Base-by-base conservation (phyloP, 2,888 invertebrate genomes). In the Synanthedon tipuliformis region DNA sequence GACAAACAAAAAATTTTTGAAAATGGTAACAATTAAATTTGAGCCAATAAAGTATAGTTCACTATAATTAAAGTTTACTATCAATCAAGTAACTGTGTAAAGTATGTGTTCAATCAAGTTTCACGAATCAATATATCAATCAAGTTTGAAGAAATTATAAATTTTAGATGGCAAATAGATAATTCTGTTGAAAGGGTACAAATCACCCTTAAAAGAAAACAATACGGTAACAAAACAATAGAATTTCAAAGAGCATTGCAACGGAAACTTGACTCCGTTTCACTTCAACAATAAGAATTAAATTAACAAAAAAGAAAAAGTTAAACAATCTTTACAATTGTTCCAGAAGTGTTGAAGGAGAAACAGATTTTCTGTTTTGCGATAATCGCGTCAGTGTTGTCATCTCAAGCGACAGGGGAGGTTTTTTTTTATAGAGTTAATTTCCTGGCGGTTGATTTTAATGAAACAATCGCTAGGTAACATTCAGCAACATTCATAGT, bases 251-350 rank as follows among this genome's bases (percentile, higher is more conserved):
- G 51, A 57, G 59, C 56, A 53, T 51, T 64, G 63, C 67, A 66
- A 60, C 65, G 66, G 65, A 71, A 68, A 60, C 59, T 56, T 54
- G 61, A 53, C 59, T 67, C 59, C 51, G 52, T 56, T 61, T 57
- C 59, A 53, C 64, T 61, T 54, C 52, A 60, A 69, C 62, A 66
- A 67, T 61, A 57, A 59, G 64, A 68, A 61, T 62, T 62, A 61
- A 69, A 65, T 56, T 60, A 34, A 58, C 10, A 49, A 49, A 49
- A 49, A 49, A 55, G 54, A 60, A 63, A 66, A 62, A 54, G 57
- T 53, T 59, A 68, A 70, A 68, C 67, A 69, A 71, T 68, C 68
- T 66, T 55, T 62, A 57, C 65, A 62, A 66, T 70, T 71, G 68
- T 73, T 63, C 61, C 57, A 57, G 54, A 55, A 52, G 60, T 64